Evolutionary conservation across 2,888 invertebrate species (phyloP), one percentile per base, ranked within the genome.

Genomic region (Schrankia costaestrigalis): DNA sequence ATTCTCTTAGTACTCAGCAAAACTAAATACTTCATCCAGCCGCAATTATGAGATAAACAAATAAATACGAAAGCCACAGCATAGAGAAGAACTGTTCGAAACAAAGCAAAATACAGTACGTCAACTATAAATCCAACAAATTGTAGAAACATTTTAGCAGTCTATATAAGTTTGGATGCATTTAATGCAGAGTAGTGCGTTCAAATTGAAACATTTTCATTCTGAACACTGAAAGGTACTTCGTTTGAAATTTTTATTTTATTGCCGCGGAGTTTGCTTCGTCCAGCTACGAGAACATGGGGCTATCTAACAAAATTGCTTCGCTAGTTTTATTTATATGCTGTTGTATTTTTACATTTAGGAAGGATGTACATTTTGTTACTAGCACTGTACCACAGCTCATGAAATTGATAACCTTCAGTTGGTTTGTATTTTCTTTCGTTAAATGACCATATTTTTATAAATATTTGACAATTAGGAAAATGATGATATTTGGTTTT

Each of bases 151-250:
- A 34, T 35, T 47, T 45, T 36, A 40, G 34, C 48, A 51, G 39
- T 41, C 50, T 49, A 46, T 49, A 27, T 29, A 29, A 51, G 56
- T 48, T 55, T 36, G 41, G 39, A 35, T 44, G 43, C 49, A 52
- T 42, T 56, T 43, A 52, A 49, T 44, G 47, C 35, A 41, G 47
- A 23, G 13, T 18, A 43, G 42, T 46, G 46, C 40, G 37, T 56
- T 41, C 15, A 49, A 56, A 55, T 56, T 49, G 52, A 55, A 55
- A 52, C 48, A 54, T 51, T 54, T 54, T 55, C 37, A 40, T 51
- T 31, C 32, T 18, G 17, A 45, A 55, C 53, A 55, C 35, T 33
- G 41, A 42, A 54, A 51, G 17, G 45, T 47, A 41, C 55, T 55
- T 29, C 28, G 48, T 38, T 55, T 55, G 48, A 51, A 51, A 37